Evolutionary conservation across 2,797 vertebrate species (phyloP).

Genomic region (Diplodus puntazzo): DNA sequence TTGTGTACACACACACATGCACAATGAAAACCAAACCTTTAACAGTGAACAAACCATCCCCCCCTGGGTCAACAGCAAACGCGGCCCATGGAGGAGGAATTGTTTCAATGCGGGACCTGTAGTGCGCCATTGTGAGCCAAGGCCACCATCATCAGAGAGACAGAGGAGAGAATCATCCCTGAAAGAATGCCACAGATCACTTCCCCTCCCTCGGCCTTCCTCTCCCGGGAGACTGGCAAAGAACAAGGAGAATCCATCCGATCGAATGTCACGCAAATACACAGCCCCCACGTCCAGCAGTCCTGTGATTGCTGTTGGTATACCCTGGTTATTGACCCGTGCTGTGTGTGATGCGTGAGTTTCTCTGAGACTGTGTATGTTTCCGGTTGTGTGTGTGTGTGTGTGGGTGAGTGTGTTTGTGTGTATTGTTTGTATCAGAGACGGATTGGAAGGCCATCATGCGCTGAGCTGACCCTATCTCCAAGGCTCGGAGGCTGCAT

Average conservation of each 20-base stretch:
- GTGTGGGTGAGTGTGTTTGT: constrained; percentile 30
- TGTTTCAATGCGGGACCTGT: constrained; percentile 72
- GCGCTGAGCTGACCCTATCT: constrained; percentile 83
- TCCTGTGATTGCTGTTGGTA: constrained; percentile 83
- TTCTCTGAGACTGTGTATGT: constrained; percentile 67
- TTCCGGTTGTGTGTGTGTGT: constrained; percentile 23
- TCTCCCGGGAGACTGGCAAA: constrained; percentile 72
- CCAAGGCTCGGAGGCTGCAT: constrained; percentile 79
- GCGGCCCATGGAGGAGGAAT: constrained; percentile 64
- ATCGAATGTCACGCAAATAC: constrained; percentile 84
- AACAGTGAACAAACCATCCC: constrained; percentile 44
- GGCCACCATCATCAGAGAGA: constrained; percentile 78
- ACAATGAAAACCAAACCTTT: constrained; percentile 62
- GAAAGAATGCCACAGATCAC: constrained; percentile 79
- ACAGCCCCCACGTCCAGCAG: constrained; percentile 69
- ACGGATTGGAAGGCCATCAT: constrained; percentile 79
- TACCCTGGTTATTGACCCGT: constrained; percentile 84
- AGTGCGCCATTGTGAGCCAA: constrained; percentile 69
- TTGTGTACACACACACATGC: constrained; percentile 20
- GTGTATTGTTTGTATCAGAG: constrained; percentile 74
- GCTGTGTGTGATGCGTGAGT: constrained; percentile 74
- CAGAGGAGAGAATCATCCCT: constrained; percentile 71
- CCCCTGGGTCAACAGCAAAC: constrained; percentile 61
- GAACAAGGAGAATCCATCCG: constrained; percentile 81
- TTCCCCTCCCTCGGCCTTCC: constrained; percentile 60